Percentiles rank a stretch among this genome's conserved stretches.
Conservation (phyloP, 2,797 vertebrate genomes). For the Acipenser oxyrinchus region DNA sequence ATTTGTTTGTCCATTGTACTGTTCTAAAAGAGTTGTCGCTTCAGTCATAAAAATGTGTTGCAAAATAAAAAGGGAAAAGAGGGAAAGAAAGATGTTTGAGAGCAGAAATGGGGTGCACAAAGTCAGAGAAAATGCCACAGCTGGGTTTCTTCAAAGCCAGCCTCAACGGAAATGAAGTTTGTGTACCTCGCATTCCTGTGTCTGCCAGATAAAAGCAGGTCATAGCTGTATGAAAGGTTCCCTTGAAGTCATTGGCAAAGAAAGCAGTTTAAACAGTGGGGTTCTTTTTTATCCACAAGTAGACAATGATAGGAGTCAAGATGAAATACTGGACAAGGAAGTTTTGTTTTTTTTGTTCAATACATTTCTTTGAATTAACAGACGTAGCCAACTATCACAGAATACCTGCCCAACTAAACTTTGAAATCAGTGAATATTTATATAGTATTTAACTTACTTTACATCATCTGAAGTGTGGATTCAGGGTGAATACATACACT, state of each 20-base stretch:
- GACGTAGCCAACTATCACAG: neutral
- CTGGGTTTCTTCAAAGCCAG: slow-evolving; percentile 22
- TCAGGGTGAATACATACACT: no score
- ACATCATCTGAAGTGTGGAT: no score
- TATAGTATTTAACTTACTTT: neutral
- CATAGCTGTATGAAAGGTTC: slow-evolving; percentile 12
- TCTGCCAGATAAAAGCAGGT: slow-evolving; percentile 23
- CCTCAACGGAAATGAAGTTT: slow-evolving; percentile 16
- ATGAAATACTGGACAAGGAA: neutral
- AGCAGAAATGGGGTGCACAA: slow-evolving; percentile 21
- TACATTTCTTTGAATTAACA: no score
- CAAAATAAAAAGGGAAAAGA: no score
- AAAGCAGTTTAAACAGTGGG: neutral
- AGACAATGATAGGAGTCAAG: neutral
- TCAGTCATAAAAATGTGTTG: no score
- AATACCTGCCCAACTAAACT: neutral
- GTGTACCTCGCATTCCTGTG: slow-evolving; percentile 14
- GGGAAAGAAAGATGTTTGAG: slow-evolving; percentile 6
- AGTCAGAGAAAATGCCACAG: slow-evolving; percentile 29
- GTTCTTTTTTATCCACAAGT: neutral
- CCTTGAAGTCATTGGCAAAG: neutral
- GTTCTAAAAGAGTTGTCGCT: no score
- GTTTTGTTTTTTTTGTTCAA: neutral
- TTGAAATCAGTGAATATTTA: neutral
- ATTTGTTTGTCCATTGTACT: no score